Evolutionary conservation across 1,140 invertebrate species (phyloP).

Genomic region (Saccostrea echinata): DNA sequence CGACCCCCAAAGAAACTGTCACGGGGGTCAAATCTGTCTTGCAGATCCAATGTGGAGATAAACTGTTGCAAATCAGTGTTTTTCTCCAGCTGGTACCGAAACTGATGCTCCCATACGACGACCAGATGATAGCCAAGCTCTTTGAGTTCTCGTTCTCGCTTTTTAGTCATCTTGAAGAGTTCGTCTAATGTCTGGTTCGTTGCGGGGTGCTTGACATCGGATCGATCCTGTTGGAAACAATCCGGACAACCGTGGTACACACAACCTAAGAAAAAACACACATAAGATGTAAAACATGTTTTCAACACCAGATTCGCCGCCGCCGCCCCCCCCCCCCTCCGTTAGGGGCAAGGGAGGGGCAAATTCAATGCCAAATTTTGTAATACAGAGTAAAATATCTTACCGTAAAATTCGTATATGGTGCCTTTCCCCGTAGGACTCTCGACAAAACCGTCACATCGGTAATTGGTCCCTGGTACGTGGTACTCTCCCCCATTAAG

Average conservation of each 20-base stretch:
- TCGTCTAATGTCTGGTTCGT: conserved; percentile 42
- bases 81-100: neutral
- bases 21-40: conserved; percentile 51
- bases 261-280: conserved; percentile 6
- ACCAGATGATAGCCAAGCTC: conserved; percentile 6
- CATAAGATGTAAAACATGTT: neutral
- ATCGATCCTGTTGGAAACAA: conserved; percentile 29
- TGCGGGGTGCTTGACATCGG: conserved; percentile 4
- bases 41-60: conserved; percentile 40
- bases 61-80: conserved; percentile 32
- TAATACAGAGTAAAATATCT: neutral
- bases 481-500: conserved; percentile 47
- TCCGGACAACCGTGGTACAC: conserved; percentile 38
- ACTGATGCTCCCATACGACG: conserved; percentile 51
- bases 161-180: conserved; percentile 33
- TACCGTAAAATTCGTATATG: conserved; percentile 50
- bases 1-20: conserved; percentile 54
- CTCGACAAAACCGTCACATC: conserved; percentile 33
- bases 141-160: conserved; percentile 11
- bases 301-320: conserved; percentile 35
- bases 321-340: neutral
- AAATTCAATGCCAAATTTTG: neutral
- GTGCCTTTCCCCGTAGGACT: conserved; percentile 1
- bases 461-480: conserved; percentile 47
- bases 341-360: conserved; percentile 12